Evolutionary conservation across 1,140 invertebrate species (phyloP).

Genomic region (Nebria ingens): DNA sequence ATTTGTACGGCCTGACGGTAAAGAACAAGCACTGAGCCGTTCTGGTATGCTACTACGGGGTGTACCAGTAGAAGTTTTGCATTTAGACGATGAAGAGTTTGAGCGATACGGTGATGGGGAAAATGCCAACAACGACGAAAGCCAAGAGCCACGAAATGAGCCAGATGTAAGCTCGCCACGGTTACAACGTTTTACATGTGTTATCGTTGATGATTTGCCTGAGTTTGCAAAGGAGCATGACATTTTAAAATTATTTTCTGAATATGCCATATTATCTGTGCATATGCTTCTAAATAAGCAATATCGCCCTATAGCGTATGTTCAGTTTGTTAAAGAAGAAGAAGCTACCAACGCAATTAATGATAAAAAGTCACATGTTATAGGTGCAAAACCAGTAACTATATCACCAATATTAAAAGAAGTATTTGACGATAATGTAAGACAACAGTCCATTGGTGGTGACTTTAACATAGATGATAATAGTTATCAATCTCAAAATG

Average conservation of each 20-base stretch:
- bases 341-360: constrained; percentile 53
- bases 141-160: constrained; percentile 1
- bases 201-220: constrained; percentile 59
- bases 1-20: constrained; percentile 57
- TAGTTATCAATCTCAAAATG: neutral
- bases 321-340: constrained; percentile 58
- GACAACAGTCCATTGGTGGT: constrained; percentile 31
- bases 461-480: constrained; percentile 18
- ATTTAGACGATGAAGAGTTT: constrained; percentile 51
- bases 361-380: constrained; percentile 39
- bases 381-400: constrained; percentile 44
- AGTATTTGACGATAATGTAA: constrained; percentile 41
- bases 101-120: constrained; percentile 51
- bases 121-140: constrained; percentile 30
- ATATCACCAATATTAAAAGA: constrained; percentile 41
- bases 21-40: constrained; percentile 54
- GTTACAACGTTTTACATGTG: constrained; percentile 37
- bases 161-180: neutral
- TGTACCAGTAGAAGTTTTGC: constrained; percentile 47
- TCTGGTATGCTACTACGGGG: constrained; percentile 47
- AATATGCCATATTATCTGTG: constrained; percentile 61
- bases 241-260: constrained; percentile 62
- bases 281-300: constrained; percentile 47
- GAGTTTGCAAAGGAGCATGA: constrained; percentile 66
- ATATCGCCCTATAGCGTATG: constrained; percentile 50